Conservation (phyloP, 2,113 vertebrate genomes). For the Condylura cristata region DNA sequence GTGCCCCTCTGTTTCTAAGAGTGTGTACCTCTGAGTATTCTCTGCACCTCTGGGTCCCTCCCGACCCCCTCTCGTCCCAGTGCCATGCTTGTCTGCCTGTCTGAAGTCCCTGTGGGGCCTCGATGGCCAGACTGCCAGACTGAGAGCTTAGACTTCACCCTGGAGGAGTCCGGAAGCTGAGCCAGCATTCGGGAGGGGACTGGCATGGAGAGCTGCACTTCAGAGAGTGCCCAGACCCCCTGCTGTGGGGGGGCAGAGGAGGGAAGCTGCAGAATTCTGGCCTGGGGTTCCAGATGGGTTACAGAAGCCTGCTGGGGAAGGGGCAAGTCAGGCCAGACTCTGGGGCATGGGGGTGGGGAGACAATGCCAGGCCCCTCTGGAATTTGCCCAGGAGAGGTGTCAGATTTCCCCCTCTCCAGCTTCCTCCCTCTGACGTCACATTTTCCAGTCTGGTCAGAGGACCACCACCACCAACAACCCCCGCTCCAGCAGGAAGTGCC, state of each 20-base stretch:
- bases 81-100: neutral
- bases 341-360: neutral
- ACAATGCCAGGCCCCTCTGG: neutral
- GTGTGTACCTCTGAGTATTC: neutral
- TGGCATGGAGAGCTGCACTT: neutral
- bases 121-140: neutral
- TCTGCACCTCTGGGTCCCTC: neutral
- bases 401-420: slow-evolving; percentile 36
- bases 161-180: neutral
- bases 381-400: slow-evolving; percentile 30
- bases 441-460: slow-evolving; percentile 70
- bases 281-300: neutral
- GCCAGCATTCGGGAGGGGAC: neutral
- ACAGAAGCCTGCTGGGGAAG: neutral
- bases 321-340: neutral
- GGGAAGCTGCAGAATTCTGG: neutral
- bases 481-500: slow-evolving; percentile 62
- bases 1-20: neutral
- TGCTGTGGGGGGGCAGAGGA: neutral
- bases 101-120: neutral
- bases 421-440: slow-evolving; percentile 63
- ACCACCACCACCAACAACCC: too few species aligned
- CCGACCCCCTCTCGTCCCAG: neutral
- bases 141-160: neutral
- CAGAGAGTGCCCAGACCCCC: neutral